phyloP scores from a whole-genome alignment of 2,113 vertebrate species.

The Diphyllodes magnificus region DNA sequence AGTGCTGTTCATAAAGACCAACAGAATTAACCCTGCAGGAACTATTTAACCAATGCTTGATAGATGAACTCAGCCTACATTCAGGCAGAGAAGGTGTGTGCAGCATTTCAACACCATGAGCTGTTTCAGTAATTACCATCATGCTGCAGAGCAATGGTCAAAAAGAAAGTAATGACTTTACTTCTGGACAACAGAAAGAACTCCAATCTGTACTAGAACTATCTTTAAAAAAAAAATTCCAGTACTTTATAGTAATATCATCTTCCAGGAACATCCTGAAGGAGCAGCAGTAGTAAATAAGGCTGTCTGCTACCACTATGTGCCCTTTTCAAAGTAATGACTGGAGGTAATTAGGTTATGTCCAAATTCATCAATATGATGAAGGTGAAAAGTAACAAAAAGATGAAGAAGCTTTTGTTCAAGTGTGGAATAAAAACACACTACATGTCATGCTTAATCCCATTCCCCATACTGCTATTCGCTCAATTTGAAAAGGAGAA shows the following conservation, averaged over 20 bases:
- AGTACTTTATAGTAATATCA: background rate
- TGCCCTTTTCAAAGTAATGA: conserved; percentile 23
- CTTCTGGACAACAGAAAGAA: background rate
- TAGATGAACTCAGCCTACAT: background rate
- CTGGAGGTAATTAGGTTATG: conserved; percentile 49
- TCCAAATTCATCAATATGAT: conserved; percentile 63
- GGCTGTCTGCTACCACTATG: conserved; percentile 11
- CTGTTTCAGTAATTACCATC: background rate
- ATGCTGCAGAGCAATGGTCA: background rate
- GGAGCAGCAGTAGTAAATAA: conserved; percentile 20
- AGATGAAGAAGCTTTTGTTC: background rate
- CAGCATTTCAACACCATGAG: background rate
- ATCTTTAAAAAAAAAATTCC: background rate
- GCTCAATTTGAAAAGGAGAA: background rate
- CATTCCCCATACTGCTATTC: background rate
- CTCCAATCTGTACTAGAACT: background rate
- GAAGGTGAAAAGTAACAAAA: conserved; percentile 42
- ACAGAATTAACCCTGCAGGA: background rate
- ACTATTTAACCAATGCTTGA: background rate
- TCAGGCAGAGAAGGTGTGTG: background rate
- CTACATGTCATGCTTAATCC: background rate
- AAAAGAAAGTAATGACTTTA: background rate
- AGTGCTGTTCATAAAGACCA: background rate
- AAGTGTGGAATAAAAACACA: background rate
- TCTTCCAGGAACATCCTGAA: conserved; percentile 27